These are phyloP conservation scores for Solenopsis fugax DNA, from an alignment of 1,140 invertebrate species.

Conservation along the genomic window DNA sequence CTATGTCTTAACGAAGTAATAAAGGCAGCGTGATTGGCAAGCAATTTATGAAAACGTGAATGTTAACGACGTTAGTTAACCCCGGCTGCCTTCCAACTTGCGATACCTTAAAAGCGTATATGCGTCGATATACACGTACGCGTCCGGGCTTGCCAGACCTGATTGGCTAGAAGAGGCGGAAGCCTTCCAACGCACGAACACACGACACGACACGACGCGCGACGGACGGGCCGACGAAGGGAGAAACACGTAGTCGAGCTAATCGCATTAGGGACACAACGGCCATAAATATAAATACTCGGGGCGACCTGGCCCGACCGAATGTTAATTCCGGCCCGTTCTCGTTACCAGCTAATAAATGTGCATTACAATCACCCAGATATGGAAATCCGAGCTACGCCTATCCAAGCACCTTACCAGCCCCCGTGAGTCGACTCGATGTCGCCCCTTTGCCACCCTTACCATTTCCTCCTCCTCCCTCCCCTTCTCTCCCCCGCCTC, in stretches of 20 bases:
- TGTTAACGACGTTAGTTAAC: conserved; percentile 38
- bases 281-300: conserved; percentile 79
- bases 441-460: conserved; percentile 28
- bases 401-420: conserved; percentile 73
- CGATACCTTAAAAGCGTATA: conserved; percentile 52
- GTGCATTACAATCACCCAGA: conserved; percentile 84
- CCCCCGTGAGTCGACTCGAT: conserved; percentile 41
- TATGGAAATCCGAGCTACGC: conserved; percentile 83
- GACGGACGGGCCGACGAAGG: conserved; percentile 30
- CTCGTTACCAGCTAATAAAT: conserved; percentile 81
- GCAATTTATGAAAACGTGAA: conserved; percentile 49
- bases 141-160: conserved; percentile 31
- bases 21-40: conserved; percentile 33
- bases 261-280: conserved; percentile 64
- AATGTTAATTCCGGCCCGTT: conserved; percentile 81
- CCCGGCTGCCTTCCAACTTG: conserved; percentile 14
- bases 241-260: conserved; percentile 60
- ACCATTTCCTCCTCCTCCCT: not conserved
- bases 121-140: not conserved
- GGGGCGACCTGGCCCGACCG: conserved; percentile 60
- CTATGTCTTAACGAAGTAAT: conserved; percentile 50
- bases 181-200: conserved; percentile 55
- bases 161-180: conserved; percentile 58
- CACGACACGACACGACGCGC: conserved; percentile 36
- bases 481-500: not conserved